Evolutionary conservation across 2,113 vertebrate genomes (phyloP).

Genomic region (Puntigrus tetrazona): DNA sequence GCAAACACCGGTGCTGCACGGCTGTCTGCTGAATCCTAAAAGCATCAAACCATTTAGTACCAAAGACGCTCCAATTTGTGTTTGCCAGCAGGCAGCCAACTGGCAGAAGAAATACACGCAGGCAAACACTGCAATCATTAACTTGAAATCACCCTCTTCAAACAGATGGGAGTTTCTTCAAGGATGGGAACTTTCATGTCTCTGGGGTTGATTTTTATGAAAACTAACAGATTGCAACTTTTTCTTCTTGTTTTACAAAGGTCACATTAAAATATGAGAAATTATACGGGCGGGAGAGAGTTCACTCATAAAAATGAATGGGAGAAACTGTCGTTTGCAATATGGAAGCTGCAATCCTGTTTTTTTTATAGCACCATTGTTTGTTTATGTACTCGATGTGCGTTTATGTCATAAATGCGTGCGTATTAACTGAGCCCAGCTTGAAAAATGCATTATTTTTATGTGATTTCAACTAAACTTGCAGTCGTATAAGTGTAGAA

Average conservation of each 20-base stretch:
- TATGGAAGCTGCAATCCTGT: background rate
- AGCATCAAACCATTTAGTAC: background rate
- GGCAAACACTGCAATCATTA: slow-evolving; percentile 7
- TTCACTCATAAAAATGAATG: background rate
- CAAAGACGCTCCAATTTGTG: background rate
- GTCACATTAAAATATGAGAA: background rate
- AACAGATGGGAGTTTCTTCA: slow-evolving; percentile 20
- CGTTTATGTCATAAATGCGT: no score
- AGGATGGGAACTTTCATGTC: background rate
- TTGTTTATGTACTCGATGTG: background rate
- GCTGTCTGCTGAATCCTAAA: slow-evolving; percentile 6
- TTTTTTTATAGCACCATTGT: background rate
- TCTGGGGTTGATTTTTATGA: background rate
- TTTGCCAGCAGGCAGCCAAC: background rate
- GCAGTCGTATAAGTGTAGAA: background rate
- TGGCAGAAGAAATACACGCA: background rate
- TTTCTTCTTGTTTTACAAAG: background rate
- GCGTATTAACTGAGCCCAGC: background rate
- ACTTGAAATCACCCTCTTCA: background rate
- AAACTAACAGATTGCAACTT: slow-evolving; percentile 14
- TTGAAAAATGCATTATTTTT: background rate
- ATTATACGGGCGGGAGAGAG: background rate
- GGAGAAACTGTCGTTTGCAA: background rate
- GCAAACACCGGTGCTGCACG: background rate
- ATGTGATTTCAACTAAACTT: background rate